Base-by-base conservation (phyloP, 2,888 invertebrate genomes). In the Chalcosyrphus nemorum region DNA sequence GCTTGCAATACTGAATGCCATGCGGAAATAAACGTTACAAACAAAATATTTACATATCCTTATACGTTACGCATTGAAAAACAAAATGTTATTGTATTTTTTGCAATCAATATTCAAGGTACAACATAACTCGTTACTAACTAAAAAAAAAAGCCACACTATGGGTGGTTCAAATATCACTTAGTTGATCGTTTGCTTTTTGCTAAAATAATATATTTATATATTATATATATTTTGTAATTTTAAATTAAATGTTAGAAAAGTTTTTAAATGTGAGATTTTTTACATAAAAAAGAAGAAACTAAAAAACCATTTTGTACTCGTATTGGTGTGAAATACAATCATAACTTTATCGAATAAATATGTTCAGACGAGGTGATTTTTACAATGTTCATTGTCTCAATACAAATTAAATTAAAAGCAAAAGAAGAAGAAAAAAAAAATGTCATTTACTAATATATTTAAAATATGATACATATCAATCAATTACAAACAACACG, bases 241-340 rank as follows among this genome's bases (percentile, higher is more conserved):
- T 54, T 17, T 45, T 66, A 54, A n/a, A 45, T 54, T 52, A 66
- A 57, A 59, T 41, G 15, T 70, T 65, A 32, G 35, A 61, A n/a
- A 72, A 15, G 52, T 59, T 59, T 81, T 76, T 66, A 59, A 82
- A 57, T 61, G 54, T 72, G 54, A 45, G 56, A 61, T 63, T 70
- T 78, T 74, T 78, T 63, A 84, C 78, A 68, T 75, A 80, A 74
- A 75, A 52, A n/a, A n/a, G n/a, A n/a, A n/a, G n/a, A n/a, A n/a
- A n/a, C n/a, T n/a, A n/a, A n/a, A n/a, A n/a, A n/a, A n/a, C n/a
- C 66, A 66, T 85, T 76, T 85, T 87, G 77, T 88, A 87, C 87
- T 89, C 88, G 87, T 89, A 88, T 88, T 89, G 90, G 90, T 90
- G 90, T 91, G 91, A 90, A 88, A 90, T 90, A 90, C 90, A 90